Evolutionary conservation across 2,797 vertebrate species (phyloP), one percentile per base, ranked within the genome.

Genomic region (Intellagama lesueurii): DNA sequence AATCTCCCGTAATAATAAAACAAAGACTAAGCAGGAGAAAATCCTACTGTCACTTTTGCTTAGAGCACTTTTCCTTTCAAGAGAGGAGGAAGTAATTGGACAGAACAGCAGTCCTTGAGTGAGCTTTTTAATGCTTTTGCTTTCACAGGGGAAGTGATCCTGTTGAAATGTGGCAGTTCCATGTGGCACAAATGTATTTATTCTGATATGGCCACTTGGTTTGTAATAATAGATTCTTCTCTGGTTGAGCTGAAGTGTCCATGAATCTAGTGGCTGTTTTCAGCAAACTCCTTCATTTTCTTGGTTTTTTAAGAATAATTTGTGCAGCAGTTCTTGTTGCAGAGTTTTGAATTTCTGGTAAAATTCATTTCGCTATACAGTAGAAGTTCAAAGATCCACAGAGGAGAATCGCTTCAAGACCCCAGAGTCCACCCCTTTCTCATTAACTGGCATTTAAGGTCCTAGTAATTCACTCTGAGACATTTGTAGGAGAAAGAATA

Each of bases 31-130:
- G 56, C 0, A 89, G 92, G 79, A 75, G 87, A 12, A 80, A 87
- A 92, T 95, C 87, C 87, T 91, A 88, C 87, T 94, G 94, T 95
- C 94, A 94, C 91, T 68, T 92, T 92, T 89, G 89, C 90, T 94
- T 87, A 94, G 90, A 86, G 87, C 78, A 88, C 91, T 90, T 95
- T 92, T 95, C 77, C 84, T 93, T 96, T 92, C 87, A 40, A 60
- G 64, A 60, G 4, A 11, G 72, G 79, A 1, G n/a, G 5, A 0
- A 83, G 75, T 95, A 93, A 94, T 95, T 93, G 79, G 92, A 83
- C 56, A 86, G 60, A 91, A 60, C 89, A 84, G 88, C 93, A 94
- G 93, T 94, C 90, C 91, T 64, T 93, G 90, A 89, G 92, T 94
- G 85, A 92, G 76, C 91, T 91, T 93, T 92, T 95, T 90, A 75